Percentiles rank a stretch among this genome's conserved stretches.
Conservation (phyloP, 2,113 vertebrate species). For the Mormoops blainvillei region DNA sequence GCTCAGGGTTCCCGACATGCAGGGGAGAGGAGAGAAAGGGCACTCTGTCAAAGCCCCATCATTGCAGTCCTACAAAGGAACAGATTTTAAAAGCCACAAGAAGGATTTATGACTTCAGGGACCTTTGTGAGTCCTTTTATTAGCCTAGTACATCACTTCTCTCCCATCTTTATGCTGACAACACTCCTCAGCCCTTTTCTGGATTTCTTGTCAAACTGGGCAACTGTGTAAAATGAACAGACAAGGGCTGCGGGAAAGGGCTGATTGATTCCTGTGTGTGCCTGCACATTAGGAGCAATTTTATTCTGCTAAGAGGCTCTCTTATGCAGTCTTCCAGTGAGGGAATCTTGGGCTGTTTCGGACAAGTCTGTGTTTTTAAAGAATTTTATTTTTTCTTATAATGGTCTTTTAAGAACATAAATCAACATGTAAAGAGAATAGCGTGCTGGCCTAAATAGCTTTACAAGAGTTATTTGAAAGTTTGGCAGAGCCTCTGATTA, state of each 20-base stretch:
- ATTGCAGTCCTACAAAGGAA: constrained; percentile 71
- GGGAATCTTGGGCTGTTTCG: constrained; percentile 52
- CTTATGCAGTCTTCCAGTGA: not conserved
- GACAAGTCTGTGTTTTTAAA: constrained; percentile 68
- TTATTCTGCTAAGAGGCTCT: not conserved
- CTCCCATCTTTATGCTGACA: constrained; percentile 73
- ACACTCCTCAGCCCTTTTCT: constrained; percentile 7
- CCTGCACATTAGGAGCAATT: not conserved
- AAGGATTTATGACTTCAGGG: constrained; percentile 75
- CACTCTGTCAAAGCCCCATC: constrained; percentile 47
- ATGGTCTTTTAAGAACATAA: constrained; percentile 54
- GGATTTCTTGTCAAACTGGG: constrained; percentile 36
- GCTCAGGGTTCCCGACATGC: not conserved
- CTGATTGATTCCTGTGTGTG: not conserved
- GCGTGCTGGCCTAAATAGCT: not conserved
- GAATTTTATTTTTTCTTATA: constrained; percentile 48
- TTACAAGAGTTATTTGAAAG: constrained; percentile 6
- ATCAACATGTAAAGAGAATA: constrained; percentile 63
- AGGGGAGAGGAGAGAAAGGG: constrained; percentile 62
- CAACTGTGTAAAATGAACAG: not conserved
- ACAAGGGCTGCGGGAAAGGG: fast-evolving
- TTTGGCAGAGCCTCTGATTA: not conserved
- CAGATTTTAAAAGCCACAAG: constrained; percentile 76
- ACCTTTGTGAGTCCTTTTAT: constrained; percentile 74
- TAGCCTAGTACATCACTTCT: constrained; percentile 67